Evolutionary conservation across 2,888 invertebrate genomes (phyloP), one percentile per base, ranked within the genome.

Genomic region (Lasioglossum leucozonium): DNA sequence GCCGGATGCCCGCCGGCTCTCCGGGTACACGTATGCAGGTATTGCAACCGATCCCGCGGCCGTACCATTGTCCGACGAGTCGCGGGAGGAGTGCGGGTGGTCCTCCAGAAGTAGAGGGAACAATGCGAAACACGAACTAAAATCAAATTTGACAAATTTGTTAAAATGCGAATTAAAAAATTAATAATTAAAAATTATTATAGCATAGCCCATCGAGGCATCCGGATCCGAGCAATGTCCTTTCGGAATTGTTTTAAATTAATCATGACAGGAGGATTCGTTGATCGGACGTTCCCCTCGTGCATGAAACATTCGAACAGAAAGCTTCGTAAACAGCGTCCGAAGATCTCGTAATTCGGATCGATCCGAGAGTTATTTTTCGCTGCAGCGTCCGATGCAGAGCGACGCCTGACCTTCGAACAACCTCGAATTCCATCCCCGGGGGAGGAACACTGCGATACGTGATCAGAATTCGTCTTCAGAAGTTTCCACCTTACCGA

Each of bases 391-490:
- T 77, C 73, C 84, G 37, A 79, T 77, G 82, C 84, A 62, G 80
- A 77, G 62, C 80, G 81, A 85, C 82, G 71, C 44, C 44, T 76
- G 77, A 77, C 79, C 65, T 51, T 37, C 47, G 40, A 30, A 40
- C 37, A 71, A 62, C 77, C 44, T 58, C 76, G 69, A 72, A 26
- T 73, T 79, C 55, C 62, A 72, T 69, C 80, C 87, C 42, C 34
- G 34, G 74, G 74, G 80, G 72, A 81, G 77, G 77, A 84, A 79
- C 81, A 81, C 44, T 51, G 67, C 51, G 62, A 37, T 34, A 87
- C 88, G 89, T 88, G 88, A 73, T 40, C 65, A 73, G 87, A 88
- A 88, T 88, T 77, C 87, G 55, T 81, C 69, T 72, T 65, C 37
- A 44, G 44, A 65, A 76, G 42, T 83, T 87, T 78, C 40, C 77